These are phyloP conservation scores for Maccullochella peelii DNA, from an alignment of 2,113 vertebrate genomes.

Conservation along the genomic window DNA sequence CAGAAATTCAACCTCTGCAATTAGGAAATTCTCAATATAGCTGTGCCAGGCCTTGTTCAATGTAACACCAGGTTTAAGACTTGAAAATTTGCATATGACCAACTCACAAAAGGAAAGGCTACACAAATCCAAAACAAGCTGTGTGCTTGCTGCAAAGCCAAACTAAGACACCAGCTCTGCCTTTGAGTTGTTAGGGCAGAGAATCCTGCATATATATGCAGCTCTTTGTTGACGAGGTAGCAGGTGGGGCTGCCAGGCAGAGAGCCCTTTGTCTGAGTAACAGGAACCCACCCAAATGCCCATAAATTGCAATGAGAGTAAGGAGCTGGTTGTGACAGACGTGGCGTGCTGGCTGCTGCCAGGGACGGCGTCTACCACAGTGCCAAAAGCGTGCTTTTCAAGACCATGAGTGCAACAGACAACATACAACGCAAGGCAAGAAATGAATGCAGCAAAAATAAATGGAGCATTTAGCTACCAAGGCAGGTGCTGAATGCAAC, in stretches of 20 bases:
- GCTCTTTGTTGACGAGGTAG: constrained; percentile 62
- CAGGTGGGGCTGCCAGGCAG: constrained; percentile 58
- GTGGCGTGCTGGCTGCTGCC: constrained; percentile 35
- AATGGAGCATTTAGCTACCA: neutral
- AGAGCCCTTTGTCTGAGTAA: constrained; percentile 54
- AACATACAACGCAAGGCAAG: neutral
- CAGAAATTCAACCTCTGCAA: neutral
- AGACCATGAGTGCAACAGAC: neutral
- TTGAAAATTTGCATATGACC: neutral
- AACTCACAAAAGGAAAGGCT: neutral
- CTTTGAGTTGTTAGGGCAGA: neutral
- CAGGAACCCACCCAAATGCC: constrained; percentile 52
- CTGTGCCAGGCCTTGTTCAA: neutral
- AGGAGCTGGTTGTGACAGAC: constrained; percentile 49
- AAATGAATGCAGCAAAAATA: neutral
- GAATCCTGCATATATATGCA: constrained; percentile 12
- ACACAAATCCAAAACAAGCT: constrained; percentile 26
- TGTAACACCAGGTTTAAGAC: neutral
- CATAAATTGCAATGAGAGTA: constrained; percentile 50
- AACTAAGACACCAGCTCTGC: constrained; percentile 43
- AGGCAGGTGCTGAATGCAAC: neutral
- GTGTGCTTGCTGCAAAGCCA: constrained; percentile 24
- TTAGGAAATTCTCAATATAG: neutral
- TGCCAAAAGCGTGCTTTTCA: constrained; percentile 52
- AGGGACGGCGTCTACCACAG: constrained; percentile 3